Percentiles rank a stretch among this genome's conserved stretches.
Conservation (phyloP, 2,888 invertebrate species). For the Nephrotoma guestfalica region DNA sequence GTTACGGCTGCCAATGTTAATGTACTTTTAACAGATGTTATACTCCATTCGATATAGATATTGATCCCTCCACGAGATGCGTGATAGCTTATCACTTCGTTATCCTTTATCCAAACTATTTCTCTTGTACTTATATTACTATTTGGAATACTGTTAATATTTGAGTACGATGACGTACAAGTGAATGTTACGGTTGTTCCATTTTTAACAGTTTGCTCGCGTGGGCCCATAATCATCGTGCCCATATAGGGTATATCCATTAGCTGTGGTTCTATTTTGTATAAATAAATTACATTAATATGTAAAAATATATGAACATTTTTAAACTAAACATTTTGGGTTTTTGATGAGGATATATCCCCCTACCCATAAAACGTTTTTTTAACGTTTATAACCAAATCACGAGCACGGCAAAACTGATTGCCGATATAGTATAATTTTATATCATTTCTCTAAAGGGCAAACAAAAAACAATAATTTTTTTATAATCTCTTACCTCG, state of each 20-base stretch:
- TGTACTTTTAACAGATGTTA: background rate
- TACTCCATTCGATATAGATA: conserved; percentile 4
- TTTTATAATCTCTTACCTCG: background rate
- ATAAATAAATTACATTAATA: background rate
- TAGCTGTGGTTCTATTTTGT: background rate
- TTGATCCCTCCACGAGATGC: conserved; percentile 1
- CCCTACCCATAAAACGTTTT: background rate
- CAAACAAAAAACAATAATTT: background rate
- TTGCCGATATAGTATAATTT: background rate
- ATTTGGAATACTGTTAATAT: background rate
- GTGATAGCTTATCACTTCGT: background rate
- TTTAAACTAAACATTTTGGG: too few species aligned
- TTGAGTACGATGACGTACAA: background rate
- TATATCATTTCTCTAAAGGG: background rate
- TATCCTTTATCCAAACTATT: conserved; percentile 5
- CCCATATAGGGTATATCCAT: conserved; percentile 5
- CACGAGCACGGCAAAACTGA: background rate
- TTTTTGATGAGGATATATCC: too few species aligned
- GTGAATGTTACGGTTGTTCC: background rate
- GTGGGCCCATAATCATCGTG: conserved; percentile 1
- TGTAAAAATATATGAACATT: background rate
- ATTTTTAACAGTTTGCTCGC: conserved; percentile 4
- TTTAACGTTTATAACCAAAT: background rate
- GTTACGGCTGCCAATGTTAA: background rate
- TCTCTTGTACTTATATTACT: background rate